These are phyloP conservation scores for Tadarida brasiliensis DNA, from an alignment of 2,797 vertebrate species.

Conservation along the genomic window DNA sequence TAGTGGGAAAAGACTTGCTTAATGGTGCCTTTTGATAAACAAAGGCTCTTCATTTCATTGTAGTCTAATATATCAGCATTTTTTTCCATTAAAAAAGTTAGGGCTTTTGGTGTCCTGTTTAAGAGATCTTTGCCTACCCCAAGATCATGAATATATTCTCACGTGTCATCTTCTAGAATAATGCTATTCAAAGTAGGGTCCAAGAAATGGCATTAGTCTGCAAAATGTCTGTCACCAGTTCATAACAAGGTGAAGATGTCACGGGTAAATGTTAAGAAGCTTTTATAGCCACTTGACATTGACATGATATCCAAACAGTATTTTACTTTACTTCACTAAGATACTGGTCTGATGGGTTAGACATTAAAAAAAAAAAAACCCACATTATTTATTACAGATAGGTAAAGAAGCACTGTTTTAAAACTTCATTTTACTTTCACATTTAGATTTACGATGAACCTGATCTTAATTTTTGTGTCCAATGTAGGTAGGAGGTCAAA, in stretches of 20 bases:
- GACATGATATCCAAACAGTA: background rate
- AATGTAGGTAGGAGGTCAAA: background rate
- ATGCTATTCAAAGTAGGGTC: background rate
- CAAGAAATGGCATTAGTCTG: background rate
- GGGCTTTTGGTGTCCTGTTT: background rate
- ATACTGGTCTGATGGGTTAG: background rate
- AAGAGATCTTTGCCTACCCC: background rate
- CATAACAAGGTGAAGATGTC: background rate
- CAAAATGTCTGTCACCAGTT: background rate
- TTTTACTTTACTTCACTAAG: slow-evolving; percentile 3
- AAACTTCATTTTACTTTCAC: background rate
- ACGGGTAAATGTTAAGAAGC: background rate
- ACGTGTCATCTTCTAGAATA: background rate
- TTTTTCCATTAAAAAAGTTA: background rate
- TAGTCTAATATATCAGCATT: background rate
- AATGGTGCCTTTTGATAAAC: background rate
- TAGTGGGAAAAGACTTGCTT: background rate
- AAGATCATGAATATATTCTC: background rate
- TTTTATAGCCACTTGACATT: background rate
- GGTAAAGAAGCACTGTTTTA: background rate
- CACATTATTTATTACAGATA: background rate
- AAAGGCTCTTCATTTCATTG: background rate
- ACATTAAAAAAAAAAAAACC: background rate
- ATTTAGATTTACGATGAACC: background rate
- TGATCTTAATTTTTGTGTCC: background rate